phyloP scores from a whole-genome alignment of 2,797 vertebrate genomes.

The Clarias fuscus region DNA sequence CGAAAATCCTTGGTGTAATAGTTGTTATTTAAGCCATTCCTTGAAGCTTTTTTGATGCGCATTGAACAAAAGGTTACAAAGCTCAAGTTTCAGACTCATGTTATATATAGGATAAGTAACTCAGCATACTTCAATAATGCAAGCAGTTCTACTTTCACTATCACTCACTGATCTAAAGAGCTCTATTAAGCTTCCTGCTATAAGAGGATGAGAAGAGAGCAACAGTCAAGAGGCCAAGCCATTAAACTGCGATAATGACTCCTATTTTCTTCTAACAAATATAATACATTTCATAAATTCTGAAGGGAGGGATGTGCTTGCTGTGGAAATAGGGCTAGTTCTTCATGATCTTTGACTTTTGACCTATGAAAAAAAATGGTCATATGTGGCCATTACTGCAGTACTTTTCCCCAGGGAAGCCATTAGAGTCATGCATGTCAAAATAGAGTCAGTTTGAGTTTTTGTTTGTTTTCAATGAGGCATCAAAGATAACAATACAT shows the following conservation, averaged over 20 bases:
- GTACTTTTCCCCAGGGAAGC: not conserved
- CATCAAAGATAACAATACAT: not conserved
- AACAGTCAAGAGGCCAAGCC: not conserved
- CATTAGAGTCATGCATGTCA: not conserved
- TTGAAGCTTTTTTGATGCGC: slow-evolving; percentile 4
- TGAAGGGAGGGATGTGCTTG: not conserved
- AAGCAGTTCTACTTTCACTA: slow-evolving; percentile 10
- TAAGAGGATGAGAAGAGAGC: not conserved
- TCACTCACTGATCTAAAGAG: not conserved
- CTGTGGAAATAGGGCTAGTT: not conserved
- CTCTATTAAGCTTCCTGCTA: not conserved
- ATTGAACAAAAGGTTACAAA: slow-evolving; percentile 1
- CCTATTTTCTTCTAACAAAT: not conserved
- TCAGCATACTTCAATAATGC: not conserved
- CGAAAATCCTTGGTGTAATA: not conserved
- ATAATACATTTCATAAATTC: not conserved
- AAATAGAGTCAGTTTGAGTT: not conserved
- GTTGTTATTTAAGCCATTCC: slow-evolving; percentile 15
- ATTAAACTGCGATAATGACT: not conserved
- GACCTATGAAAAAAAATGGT: not conserved
- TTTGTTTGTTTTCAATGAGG: not conserved
- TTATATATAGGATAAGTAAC: not conserved
- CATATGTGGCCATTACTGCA: not conserved
- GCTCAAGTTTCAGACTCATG: not conserved
- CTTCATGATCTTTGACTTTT: not conserved